phyloP scores from a whole-genome alignment of 2,113 vertebrate genomes.

The Scomber scombrus region DNA sequence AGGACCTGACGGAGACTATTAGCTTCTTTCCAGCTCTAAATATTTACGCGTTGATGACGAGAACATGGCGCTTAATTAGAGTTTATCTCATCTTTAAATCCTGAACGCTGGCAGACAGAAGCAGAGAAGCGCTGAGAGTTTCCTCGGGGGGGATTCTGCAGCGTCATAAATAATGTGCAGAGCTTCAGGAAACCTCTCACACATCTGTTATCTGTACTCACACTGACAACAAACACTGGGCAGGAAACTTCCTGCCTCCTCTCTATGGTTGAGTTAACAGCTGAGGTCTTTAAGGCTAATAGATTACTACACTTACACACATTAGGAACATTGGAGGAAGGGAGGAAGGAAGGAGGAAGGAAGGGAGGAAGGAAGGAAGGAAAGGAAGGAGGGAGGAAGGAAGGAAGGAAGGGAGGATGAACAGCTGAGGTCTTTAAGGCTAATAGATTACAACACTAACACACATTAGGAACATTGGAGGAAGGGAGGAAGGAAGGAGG shows the following conservation, averaged over 20 bases:
- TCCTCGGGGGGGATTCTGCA: constrained; percentile 11
- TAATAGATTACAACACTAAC: background rate
- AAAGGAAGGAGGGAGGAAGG: too few species aligned
- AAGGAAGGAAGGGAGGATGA: too few species aligned
- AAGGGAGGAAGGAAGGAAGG: too few species aligned
- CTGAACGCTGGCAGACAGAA: background rate
- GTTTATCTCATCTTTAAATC: constrained; percentile 28
- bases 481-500: too few species aligned
- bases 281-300: background rate
- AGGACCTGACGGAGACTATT: constrained; percentile 1
- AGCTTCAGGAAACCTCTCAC: constrained; percentile 12
- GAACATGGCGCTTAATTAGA: constrained; percentile 11
- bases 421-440: rapidly evolving
- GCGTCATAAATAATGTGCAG: constrained; percentile 33
- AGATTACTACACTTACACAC: background rate
- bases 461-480: too few species aligned
- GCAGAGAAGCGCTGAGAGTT: constrained; percentile 1
- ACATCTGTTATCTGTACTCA: background rate
- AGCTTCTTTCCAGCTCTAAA: background rate
- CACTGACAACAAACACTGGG: constrained; percentile 21
- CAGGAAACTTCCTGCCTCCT: constrained; percentile 2
- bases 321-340: background rate
- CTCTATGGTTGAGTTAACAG: background rate
- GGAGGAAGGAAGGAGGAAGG: too few species aligned
- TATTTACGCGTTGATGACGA: background rate